Conservation (phyloP, 2,888 invertebrate species). For the Drosophila nr. perissopoda region DNA sequence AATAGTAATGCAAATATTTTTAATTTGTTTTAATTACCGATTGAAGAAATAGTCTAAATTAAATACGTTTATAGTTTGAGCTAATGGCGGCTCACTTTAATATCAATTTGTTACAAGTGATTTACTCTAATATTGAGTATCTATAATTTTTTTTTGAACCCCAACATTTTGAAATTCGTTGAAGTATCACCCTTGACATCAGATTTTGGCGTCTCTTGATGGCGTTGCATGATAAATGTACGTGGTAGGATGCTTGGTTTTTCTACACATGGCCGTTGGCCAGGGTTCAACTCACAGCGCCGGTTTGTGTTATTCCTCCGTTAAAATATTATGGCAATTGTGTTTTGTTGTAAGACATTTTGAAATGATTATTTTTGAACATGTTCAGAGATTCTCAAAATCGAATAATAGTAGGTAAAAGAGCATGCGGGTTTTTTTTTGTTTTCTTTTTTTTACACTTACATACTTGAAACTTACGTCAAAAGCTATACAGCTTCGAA, state of each 20-base stretch:
- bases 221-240: conserved; percentile 56
- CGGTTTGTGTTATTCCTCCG: background rate
- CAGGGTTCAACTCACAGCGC: conserved; percentile 62
- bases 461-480: background rate
- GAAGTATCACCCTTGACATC: conserved; percentile 40
- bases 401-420: background rate
- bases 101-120: background rate
- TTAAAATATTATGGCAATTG: background rate
- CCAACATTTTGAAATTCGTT: background rate
- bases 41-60: background rate
- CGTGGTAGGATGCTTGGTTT: conserved; percentile 9
- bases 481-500: background rate
- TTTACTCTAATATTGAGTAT: background rate
- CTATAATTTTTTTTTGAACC: conserved; percentile 62
- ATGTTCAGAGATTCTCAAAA: background rate
- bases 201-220: conserved; percentile 24
- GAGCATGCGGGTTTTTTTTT: background rate
- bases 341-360: background rate
- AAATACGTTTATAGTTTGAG: background rate
- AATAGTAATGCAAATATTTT: background rate
- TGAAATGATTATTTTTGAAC: background rate
- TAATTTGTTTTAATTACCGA: background rate
- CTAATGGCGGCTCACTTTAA: background rate
- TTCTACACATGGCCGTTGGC: conserved; percentile 32
- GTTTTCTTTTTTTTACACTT: background rate